Evolutionary conservation across 2,888 invertebrate genomes (phyloP).

Genomic region (Cremastinae sp.): DNA sequence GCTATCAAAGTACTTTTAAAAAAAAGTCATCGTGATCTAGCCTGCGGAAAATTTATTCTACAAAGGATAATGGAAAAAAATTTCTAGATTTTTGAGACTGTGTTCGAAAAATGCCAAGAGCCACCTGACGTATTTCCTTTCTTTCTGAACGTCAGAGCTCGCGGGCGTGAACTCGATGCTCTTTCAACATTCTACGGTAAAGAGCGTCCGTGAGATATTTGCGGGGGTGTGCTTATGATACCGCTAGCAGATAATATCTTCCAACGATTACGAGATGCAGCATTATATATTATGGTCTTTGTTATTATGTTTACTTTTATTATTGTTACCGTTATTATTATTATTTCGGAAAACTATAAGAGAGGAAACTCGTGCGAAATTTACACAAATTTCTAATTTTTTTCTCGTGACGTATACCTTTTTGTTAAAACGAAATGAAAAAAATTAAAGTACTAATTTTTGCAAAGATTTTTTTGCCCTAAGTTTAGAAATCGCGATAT

Average conservation of each 20-base stretch:
- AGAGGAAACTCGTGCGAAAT: neutral
- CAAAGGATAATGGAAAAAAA: neutral
- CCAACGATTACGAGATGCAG: constrained; percentile 38
- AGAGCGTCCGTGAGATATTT: constrained; percentile 38
- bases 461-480: too few species aligned
- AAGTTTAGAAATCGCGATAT: neutral
- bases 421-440: too few species aligned
- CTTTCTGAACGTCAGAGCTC: neutral
- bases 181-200: neutral
- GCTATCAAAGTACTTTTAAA: too few species aligned
- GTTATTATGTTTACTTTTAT: constrained; percentile 16
- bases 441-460: too few species aligned
- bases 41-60: neutral
- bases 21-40: too few species aligned
- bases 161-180: constrained; percentile 25
- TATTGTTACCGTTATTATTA: constrained; percentile 7
- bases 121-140: constrained; percentile 24
- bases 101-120: neutral
- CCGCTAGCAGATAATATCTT: constrained; percentile 39
- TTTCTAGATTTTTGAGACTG: neutral
- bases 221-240: constrained; percentile 56
- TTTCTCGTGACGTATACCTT: neutral
- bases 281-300: constrained; percentile 11
- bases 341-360: neutral
- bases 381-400: neutral